Evolutionary conservation across 64 coral and sea anemone genomes (phyloP), one percentile per base, ranked within the genome.

Genomic region (Cladopsammia gracilis): DNA sequence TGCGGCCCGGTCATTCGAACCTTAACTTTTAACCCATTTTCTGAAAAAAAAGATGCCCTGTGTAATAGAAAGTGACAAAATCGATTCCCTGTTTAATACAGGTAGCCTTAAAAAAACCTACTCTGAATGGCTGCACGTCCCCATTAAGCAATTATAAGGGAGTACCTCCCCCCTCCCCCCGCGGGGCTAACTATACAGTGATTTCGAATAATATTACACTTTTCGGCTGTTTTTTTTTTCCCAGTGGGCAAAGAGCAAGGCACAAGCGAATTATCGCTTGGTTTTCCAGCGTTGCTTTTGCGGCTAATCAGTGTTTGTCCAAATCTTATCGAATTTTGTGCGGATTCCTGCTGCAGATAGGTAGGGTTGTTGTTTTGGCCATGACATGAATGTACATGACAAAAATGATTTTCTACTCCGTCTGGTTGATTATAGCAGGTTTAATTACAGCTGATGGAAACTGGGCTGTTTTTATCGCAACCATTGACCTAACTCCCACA

Each of bases 271-370:
- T 34, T 23, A 18, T 23, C 67, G 15, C 26, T 70, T 70, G 19
- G 6, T n/a, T 34, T 23, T 6, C 77, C 77, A 59, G 52, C 54
- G 52, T 81, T 81, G 56, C 54, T 81, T 10, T 81, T 81, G 10
- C 45, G 54, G 49, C 82, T 86, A 8, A 86, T 86, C 7, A n/a
- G 26, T 45, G 82, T 69, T 58, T 86, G 62, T 13, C 82, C 82
- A 19, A 68, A 86, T 7, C 1, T 56, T 4, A 81, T 81, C 5
- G 77, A 58, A 25, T 81, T 81, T 48, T 81, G 77, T 12, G 18
- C 19, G 1, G 51, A 59, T 16, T 81, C 18, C 77, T 81, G 52
- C 12, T 24, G 77, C 18, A 23, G 18, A 23, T 81, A 81, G 3
- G 77, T 81, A 3, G 77, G 45, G 22, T 78, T 78, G 53, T 78